These are phyloP conservation scores for Halyomorpha halys DNA, from an alignment of 1,140 invertebrate genomes.

Conservation along the genomic window DNA sequence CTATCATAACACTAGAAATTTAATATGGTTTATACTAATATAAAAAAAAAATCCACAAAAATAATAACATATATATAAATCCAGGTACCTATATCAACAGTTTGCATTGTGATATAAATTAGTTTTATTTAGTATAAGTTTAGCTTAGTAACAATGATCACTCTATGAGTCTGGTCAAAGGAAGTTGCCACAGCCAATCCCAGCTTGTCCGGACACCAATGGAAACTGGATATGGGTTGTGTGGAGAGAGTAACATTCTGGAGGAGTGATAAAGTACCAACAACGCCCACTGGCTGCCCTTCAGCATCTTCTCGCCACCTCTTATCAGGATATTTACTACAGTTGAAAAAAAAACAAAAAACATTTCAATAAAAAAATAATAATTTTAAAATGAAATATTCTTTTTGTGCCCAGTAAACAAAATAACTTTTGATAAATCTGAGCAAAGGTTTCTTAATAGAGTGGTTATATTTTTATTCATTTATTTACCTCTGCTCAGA, in stretches of 20 bases:
- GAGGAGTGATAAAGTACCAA: constrained; percentile 60
- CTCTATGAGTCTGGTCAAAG: constrained; percentile 84
- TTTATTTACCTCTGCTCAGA: too few relatives aligned
- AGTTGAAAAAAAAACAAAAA: constrained; percentile 33
- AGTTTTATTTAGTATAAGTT: constrained; percentile 44
- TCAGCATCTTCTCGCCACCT: constrained; percentile 55
- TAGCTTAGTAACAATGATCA: constrained; percentile 82
- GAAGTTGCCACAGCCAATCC: constrained; percentile 79
- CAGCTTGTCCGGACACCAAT: constrained; percentile 84
- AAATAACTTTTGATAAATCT: too few relatives aligned
- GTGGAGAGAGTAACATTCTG: constrained; percentile 70
- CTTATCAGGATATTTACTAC: constrained; percentile 71
- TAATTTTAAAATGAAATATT: too few relatives aligned
- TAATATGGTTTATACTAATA: too few relatives aligned
- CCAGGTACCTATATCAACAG: too few relatives aligned
- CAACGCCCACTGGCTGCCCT: constrained; percentile 58
- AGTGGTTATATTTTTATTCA: too few relatives aligned
- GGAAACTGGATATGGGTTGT: constrained; percentile 81
- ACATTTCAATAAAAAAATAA: too few relatives aligned
- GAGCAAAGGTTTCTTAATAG: too few relatives aligned
- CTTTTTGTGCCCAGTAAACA: too few relatives aligned
- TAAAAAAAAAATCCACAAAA: too few relatives aligned
- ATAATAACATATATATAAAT: too few relatives aligned
- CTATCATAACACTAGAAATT: too few relatives aligned
- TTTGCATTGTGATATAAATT: neutral